Evolutionary conservation across 2,113 vertebrate species (phyloP), one percentile per base, ranked within the genome.

Genomic region (Glaucomys volans): DNA sequence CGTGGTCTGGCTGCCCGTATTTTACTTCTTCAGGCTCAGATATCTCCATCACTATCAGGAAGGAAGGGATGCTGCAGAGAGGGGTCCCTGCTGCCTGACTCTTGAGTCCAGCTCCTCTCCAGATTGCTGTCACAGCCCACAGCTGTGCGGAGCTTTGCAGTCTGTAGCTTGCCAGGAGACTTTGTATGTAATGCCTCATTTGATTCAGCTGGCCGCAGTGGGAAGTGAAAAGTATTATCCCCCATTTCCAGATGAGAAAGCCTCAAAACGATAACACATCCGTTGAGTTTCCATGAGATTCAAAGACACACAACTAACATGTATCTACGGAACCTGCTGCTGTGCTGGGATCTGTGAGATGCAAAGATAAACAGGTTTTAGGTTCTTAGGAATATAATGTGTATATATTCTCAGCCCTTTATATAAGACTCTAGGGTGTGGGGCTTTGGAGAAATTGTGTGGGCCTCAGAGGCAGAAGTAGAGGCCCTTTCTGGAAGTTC

Each of bases 201-300:
- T 47, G 52, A 83, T 94, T 77, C 54, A 50, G 64, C 79, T 86
- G 86, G 76, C 62, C 30, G 69, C 24, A 3, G 18, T 32, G 37
- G 54, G 50, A 83, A 95, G 40, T 37, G 32, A 94, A 94, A 81
- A 95, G 95, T 64, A 96, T 87, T 88, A 62, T 72, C 4, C 32
- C 52, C 52, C 64, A 14, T 96, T 85, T 67, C 66, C 64, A 77
- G 87, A 57, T 42, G 35, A 94, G 75, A 71, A 92, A 97, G 64
- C 50, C 62, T 94, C 64, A 95, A 91, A 92, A 81, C 18, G 82
- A 17, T 81, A 72, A 64, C 72, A 52, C 47, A 81, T 88, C 24
- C 42, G 17, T 37, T 50, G 57, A 96, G 28, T 16, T 76, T 40
- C 69, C 30, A 0, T 86, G 72, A 75, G 9, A 67, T 57, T 24